These are phyloP conservation scores for Penelope pileata DNA, from an alignment of 2,113 vertebrate species.

Conservation along the genomic window DNA sequence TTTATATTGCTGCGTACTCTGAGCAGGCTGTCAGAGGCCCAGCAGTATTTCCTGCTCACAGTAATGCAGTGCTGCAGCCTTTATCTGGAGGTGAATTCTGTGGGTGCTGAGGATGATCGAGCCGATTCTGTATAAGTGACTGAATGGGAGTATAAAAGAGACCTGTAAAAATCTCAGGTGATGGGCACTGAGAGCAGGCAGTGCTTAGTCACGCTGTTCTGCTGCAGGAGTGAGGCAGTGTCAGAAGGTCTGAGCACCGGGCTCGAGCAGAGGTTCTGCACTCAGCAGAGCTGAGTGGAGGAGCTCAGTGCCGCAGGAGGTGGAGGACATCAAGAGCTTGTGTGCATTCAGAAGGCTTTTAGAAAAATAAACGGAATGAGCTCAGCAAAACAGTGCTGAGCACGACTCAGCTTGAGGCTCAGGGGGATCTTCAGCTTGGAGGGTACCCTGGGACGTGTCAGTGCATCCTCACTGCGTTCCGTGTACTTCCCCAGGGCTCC, in stretches of 20 bases:
- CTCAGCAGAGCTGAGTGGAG: background rate
- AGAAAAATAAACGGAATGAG: background rate
- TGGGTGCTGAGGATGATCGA: background rate
- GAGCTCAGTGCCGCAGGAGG: rapidly evolving
- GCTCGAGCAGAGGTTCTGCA: background rate
- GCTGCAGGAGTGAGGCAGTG: background rate
- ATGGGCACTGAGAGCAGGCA: background rate
- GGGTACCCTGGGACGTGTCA: rapidly evolving
- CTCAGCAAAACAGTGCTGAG: background rate
- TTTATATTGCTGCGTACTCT: background rate
- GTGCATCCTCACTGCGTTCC: background rate
- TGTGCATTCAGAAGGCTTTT: background rate
- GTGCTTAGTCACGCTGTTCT: background rate
- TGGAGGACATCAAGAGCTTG: background rate
- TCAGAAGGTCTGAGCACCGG: background rate
- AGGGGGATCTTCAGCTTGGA: background rate
- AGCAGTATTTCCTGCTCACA: background rate
- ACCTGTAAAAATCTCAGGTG: background rate
- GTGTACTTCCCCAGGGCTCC: rapidly evolving
- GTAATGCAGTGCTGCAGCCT: background rate
- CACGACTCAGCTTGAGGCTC: background rate
- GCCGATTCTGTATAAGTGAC: background rate
- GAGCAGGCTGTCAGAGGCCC: background rate
- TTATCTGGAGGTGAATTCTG: background rate
- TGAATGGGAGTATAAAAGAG: background rate